Evolutionary conservation across 2,888 invertebrate species (phyloP).

Genomic region (Drosophila crucigera): DNA sequence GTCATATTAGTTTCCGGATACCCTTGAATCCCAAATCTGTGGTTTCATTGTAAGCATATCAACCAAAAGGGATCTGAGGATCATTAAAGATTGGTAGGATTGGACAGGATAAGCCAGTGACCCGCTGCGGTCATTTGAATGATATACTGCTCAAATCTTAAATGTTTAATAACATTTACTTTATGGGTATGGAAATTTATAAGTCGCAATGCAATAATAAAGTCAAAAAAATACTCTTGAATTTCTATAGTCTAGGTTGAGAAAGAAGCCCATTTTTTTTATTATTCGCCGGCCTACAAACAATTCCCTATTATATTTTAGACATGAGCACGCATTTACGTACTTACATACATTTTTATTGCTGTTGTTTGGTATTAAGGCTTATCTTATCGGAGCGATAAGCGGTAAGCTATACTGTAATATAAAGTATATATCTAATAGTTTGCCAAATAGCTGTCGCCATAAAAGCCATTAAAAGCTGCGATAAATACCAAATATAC

Average conservation of each 20-base stretch:
- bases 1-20: background rate
- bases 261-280: background rate
- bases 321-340: background rate
- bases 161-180: background rate
- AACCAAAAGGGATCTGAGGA: background rate
- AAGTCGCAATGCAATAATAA: background rate
- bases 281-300: background rate
- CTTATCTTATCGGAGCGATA: slow-evolving; percentile 37
- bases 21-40: background rate
- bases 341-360: background rate
- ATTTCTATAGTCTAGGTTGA: background rate
- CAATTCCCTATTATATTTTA: background rate
- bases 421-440: background rate
- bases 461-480: background rate
- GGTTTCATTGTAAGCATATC: background rate
- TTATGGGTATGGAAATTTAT: background rate
- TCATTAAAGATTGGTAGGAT: background rate
- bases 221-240: background rate
- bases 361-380: slow-evolving; percentile 4
- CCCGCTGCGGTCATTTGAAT: background rate
- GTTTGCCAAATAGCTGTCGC: slow-evolving; percentile 1
- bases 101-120: background rate
- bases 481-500: background rate
- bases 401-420: slow-evolving; percentile 1
- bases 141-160: background rate